Base-by-base conservation (phyloP, 1,140 invertebrate genomes). In the Eubasilissa regina region DNA sequence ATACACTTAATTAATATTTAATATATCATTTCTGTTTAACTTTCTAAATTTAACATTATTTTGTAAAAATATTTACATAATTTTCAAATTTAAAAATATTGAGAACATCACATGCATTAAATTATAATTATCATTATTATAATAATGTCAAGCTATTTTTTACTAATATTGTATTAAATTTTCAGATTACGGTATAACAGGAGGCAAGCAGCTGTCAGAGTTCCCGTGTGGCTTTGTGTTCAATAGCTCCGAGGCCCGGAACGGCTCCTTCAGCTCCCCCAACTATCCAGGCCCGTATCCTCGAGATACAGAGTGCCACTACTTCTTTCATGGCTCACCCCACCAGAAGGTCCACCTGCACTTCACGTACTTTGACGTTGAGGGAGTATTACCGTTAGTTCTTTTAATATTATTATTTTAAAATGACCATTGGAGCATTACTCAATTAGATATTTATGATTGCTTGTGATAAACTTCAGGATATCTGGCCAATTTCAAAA, bases 251-350 rank as follows among this genome's bases (percentile, higher is more conserved):
- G 92, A 93, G 83, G 91, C 92, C 8, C 90, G 89, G 79, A 95
- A 93, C 84, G 97, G 97, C 12, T 94, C 94, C 17, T 96, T 99
- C 85, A 93, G 94, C 60, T 97, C 95, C 4, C 97, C 97, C 0
- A 99, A 99, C 88, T 97, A 95, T 85, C 97, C 97, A 0, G 97
- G 97, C 10, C 92, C 93, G 43, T 98, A 98, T 89, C 96, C 97
- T 0, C 90, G 96, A 78, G 94, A 97, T 85, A 96, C 97, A 0
- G 96, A 97, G 85, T 98, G 97, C 85, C 95, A 98, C 89, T 99
- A 98, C 87, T 96, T 97, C 86, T 98, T 99, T 87, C 93, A 97
- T 85, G 97, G 96, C 11, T 91, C 91, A 19, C 89, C 89, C 68
- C 93, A 93, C 75, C 96, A 98, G 85, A 93, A 93, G 82, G 93